Percentiles rank a stretch among this genome's conserved stretches.
Evolutionary conservation across 2,797 vertebrate genomes (phyloP).

Genomic region (Premnoplex brunnescens): DNA sequence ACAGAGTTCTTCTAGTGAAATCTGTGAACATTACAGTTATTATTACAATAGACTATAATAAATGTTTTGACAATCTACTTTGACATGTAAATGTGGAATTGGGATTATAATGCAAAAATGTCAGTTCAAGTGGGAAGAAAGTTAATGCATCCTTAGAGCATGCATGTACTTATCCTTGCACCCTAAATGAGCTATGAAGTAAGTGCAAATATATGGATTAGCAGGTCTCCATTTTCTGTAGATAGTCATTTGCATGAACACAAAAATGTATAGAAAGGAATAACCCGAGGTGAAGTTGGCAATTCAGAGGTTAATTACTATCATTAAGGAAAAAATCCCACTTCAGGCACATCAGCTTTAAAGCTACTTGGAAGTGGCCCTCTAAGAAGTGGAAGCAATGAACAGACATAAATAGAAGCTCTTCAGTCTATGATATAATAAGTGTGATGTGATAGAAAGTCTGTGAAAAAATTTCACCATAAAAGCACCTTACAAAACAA

Average conservation of each 20-base stretch:
- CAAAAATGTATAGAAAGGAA: background rate
- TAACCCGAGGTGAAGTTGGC: background rate
- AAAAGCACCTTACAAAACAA: background rate
- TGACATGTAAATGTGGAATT: background rate
- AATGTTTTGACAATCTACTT: background rate
- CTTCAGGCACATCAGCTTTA: slow-evolving; percentile 18
- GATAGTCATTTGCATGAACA: rapidly evolving
- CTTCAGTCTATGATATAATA: slow-evolving; percentile 31
- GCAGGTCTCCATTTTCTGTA: background rate
- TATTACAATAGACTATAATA: background rate
- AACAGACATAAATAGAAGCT: slow-evolving; percentile 45
- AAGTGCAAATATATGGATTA: background rate
- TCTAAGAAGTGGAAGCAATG: slow-evolving; percentile 25
- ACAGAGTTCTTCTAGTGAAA: background rate
- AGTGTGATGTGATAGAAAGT: slow-evolving; percentile 31
- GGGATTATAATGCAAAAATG: background rate
- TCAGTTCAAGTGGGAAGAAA: background rate
- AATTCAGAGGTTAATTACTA: slow-evolving; percentile 32
- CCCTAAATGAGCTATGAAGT: background rate
- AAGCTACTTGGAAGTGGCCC: background rate
- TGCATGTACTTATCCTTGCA: background rate
- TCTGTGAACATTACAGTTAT: background rate
- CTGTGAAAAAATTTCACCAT: slow-evolving; percentile 28
- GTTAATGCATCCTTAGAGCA: background rate
- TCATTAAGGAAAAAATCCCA: slow-evolving; percentile 11